These are phyloP conservation scores for Notothenia coriiceps DNA, from an alignment of 2,113 vertebrate genomes.

Conservation along the genomic window DNA sequence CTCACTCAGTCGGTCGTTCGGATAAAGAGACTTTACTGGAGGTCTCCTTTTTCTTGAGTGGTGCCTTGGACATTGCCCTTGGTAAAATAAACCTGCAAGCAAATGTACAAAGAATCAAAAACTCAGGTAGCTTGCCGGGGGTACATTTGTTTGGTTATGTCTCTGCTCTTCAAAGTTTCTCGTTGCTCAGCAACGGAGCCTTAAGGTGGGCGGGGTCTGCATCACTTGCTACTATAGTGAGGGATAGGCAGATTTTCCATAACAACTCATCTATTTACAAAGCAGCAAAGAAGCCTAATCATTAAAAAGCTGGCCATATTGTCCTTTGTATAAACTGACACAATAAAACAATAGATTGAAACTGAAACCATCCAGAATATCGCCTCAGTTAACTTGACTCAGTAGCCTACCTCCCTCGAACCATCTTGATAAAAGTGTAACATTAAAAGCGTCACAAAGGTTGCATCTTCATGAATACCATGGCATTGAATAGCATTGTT, in stretches of 20 bases:
- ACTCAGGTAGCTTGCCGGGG: not conserved
- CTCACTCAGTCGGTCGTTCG: conserved; percentile 85
- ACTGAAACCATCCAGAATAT: not conserved
- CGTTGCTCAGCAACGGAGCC: conserved; percentile 71
- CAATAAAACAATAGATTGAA: not conserved
- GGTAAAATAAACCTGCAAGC: not conserved
- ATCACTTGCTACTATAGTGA: not conserved
- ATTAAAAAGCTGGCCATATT: not conserved
- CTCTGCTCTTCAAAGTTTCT: conserved; percentile 46
- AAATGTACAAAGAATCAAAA: not conserved
- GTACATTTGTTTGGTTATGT: not conserved
- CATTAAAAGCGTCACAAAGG: not conserved
- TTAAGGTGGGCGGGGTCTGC: conserved; percentile 17
- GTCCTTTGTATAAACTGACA: not conserved
- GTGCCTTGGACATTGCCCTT: conserved; percentile 77
- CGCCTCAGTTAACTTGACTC: not conserved
- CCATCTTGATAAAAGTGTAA: not conserved
- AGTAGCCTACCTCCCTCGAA: not conserved
- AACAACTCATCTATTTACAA: not conserved
- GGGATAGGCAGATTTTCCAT: not conserved
- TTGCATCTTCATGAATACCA: not conserved
- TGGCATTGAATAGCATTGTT: not conserved
- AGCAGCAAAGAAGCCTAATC: not conserved
- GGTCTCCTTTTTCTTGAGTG: conserved; percentile 80
- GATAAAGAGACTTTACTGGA: conserved; percentile 78